Evolutionary conservation across 2,797 vertebrate species (phyloP), one percentile per base, ranked within the genome.

Genomic region (Etheostoma perlongum): DNA sequence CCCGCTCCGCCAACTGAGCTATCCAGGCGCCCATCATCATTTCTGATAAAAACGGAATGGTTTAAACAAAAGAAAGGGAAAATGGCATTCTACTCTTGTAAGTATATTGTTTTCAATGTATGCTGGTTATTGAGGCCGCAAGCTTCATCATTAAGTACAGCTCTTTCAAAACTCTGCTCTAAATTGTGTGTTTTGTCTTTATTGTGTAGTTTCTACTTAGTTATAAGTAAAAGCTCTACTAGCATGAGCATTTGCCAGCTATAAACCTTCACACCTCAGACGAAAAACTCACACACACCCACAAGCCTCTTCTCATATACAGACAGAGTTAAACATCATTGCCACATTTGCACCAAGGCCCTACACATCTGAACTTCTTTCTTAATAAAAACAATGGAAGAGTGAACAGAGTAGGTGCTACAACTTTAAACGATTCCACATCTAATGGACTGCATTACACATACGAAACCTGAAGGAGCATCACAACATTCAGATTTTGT

Each of bases 221-320:
- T 5, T 18, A 48, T 71, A 75, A 58, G 16, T 51, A 71, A 76
- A 81, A 47, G 40, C 69, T 79, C 48, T 14, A 59, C 76, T 73
- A 72, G 55, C 36, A 42, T 18, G 30, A 76, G 48, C 58, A 73
- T 60, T 83, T 76, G n/a, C 77, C 53, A 82, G 75, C 76, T 61
- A 72, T 74, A 75, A 82, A 66, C 83, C 57, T 88, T 92, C 81
- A 86, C 81, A 81, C 85, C 72, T 85, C 42, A 21, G 52, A 72
- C 44, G 44, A 84, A 82, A 80, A 57, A 73, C 86, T 90, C 86
- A 83, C 86, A 84, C 89, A 85, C 84, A 86, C 84, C 88, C 66
- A 91, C 88, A 78, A 60, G 49, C 74, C 62, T 81, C 61, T 82
- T 81, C 69, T 85, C 79, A 76, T 84, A 46, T 58, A 76, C 64